Evolutionary conservation across 2,888 invertebrate genomes (phyloP).

Genomic region (Acronicta leporina): DNA sequence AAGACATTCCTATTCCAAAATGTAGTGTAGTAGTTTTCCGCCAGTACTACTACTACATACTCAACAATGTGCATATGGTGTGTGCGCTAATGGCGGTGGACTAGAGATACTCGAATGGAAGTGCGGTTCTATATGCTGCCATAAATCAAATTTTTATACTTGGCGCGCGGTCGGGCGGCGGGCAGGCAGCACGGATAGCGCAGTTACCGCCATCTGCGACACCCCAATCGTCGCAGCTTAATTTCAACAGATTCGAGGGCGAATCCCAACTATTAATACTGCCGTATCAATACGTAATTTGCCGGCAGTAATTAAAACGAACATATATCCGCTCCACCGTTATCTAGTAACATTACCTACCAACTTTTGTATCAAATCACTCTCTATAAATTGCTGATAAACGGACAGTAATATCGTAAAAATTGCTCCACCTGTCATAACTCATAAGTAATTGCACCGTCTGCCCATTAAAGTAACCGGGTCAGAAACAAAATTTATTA

Average conservation of each 20-base stretch:
- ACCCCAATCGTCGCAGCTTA: conserved; percentile 82
- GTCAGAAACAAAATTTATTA: conserved; percentile 65
- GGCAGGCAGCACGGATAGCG: conserved; percentile 68
- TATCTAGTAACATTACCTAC: conserved; percentile 26
- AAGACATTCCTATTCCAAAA: conserved; percentile 67
- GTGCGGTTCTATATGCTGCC: conserved; percentile 70
- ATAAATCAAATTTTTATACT: conserved; percentile 86
- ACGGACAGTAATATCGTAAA: conserved; percentile 47
- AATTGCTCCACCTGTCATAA: conserved; percentile 45
- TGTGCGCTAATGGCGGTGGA: conserved; percentile 70
- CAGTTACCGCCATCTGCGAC: conserved; percentile 86
- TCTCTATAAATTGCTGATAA: conserved; percentile 37
- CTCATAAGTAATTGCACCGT: conserved; percentile 49
- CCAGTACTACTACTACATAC: conserved; percentile 61
- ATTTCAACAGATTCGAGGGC: conserved; percentile 82
- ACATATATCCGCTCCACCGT: conserved; percentile 39
- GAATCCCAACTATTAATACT: conserved; percentile 79
- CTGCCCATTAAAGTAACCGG: conserved; percentile 52
- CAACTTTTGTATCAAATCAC: conserved; percentile 33
- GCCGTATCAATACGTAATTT: conserved; percentile 71
- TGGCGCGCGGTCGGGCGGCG: conserved; percentile 71
- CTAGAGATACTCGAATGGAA: conserved; percentile 69
- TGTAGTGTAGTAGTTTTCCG: conserved; percentile 59
- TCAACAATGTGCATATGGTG: conserved; percentile 66
- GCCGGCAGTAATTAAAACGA: conserved; percentile 54